Evolutionary conservation across 2,888 invertebrate species (phyloP).

Genomic region (Platerodrilus igneus): DNA sequence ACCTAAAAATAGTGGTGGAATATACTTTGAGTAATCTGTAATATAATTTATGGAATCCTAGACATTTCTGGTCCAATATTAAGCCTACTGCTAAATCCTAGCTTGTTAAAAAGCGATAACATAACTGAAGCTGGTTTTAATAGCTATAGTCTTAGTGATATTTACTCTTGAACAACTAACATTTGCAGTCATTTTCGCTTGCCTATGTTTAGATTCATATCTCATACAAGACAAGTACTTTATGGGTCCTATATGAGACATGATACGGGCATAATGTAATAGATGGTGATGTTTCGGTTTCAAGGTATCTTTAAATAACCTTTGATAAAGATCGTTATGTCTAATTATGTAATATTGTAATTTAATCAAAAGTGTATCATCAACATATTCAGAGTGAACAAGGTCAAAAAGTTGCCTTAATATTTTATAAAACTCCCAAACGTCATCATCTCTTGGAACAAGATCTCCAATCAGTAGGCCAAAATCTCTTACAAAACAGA

Average conservation of each 20-base stretch:
- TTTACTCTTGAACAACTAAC: background rate
- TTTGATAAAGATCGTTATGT: conserved; percentile 19
- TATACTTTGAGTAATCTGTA: background rate
- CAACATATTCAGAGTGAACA: conserved; percentile 8
- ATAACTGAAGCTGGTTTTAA: conserved; percentile 5
- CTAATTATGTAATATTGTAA: conserved; percentile 17
- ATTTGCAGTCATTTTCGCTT: conserved; percentile 21
- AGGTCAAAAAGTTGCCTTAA: conserved; percentile 31
- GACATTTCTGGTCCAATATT: background rate
- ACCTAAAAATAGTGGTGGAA: background rate
- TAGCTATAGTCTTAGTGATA: background rate
- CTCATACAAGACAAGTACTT: conserved; percentile 25
- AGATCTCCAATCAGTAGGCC: conserved; percentile 31
- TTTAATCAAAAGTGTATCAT: conserved; percentile 9
- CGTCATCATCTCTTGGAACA: conserved; percentile 27
- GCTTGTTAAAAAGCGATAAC: background rate
- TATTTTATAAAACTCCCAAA: conserved; percentile 29
- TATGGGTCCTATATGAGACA: conserved; percentile 25
- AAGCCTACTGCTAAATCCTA: background rate
- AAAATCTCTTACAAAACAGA: conserved; percentile 28
- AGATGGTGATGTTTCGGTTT: conserved; percentile 32
- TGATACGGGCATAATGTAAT: conserved; percentile 28
- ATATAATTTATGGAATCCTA: background rate
- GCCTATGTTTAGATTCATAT: conserved; percentile 30
- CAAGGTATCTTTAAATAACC: conserved; percentile 25